Evolutionary conservation across 2,797 vertebrate species (phyloP).

Genomic region (Thaleichthys pacificus): DNA sequence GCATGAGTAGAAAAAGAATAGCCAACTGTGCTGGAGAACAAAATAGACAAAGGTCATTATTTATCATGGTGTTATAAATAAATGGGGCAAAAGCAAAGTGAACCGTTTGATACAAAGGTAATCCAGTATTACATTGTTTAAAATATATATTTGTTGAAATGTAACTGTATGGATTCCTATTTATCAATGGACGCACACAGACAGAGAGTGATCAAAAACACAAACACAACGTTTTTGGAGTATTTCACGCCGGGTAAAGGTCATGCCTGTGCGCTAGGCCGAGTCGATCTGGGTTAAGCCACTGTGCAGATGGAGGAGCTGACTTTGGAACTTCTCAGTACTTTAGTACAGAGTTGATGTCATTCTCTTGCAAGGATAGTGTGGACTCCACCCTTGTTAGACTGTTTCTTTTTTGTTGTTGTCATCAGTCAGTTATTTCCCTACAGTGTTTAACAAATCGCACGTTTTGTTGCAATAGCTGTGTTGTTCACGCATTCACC

Average conservation of each 20-base stretch:
- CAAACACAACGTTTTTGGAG: too few species aligned
- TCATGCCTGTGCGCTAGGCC: not conserved
- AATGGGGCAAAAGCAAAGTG: too few species aligned
- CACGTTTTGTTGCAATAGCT: not conserved
- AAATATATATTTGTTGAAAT: too few species aligned
- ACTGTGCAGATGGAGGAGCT: conserved; percentile 65
- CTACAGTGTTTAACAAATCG: not conserved
- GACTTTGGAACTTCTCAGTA: conserved; percentile 57
- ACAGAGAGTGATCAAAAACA: not conserved
- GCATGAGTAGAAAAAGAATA: not conserved
- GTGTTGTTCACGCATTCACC: not conserved
- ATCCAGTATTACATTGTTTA: too few species aligned
- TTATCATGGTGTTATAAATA: too few species aligned
- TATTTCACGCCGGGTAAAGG: too few species aligned
- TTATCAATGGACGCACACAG: too few species aligned
- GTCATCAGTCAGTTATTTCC: not conserved
- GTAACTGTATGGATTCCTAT: too few species aligned
- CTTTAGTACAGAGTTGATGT: conserved; percentile 59
- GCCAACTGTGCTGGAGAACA: not conserved
- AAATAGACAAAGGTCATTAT: too few species aligned
- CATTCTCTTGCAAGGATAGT: conserved; percentile 54
- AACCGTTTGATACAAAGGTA: too few species aligned
- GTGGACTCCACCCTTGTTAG: conserved; percentile 56
- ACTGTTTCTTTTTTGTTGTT: not conserved
- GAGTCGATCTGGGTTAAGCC: conserved; percentile 42